Evolutionary conservation across 2,113 vertebrate species (phyloP), one percentile per base, ranked within the genome.

Genomic region (Ptilonorhynchus violaceus): DNA sequence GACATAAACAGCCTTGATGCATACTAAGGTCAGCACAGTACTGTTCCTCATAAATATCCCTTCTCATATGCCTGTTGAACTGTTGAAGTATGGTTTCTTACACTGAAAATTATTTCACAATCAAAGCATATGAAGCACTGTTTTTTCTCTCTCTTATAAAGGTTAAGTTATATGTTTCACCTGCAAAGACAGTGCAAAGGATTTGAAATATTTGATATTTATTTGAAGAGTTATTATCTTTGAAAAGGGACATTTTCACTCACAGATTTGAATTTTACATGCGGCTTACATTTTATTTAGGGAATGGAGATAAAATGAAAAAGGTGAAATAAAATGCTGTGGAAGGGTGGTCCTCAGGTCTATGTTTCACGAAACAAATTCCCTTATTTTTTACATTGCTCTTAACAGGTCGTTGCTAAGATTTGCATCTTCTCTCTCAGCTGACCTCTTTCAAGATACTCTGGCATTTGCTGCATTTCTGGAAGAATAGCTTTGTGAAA

Each of bases 401-500:
- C 37, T 85, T 92, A 93, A 79, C 42, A 94, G 75, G 47, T 82
- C 12, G 2, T 73, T 88, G 67, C 28, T 39, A 76, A 88, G 75
- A 92, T 93, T 94, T 95, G 79, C 91, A 87, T 93, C 64, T 90
- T 88, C 63, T 84, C 28, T 91, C 74, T 93, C 78, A 88, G 69
- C 33, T 95, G 96, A 89, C 58, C 75, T 94, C 79, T 68, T 87
- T 85, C 70, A 92, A 90, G 75, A 59, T 55, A 62, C 30, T 52
- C 70, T 80, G 88, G 81, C 84, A 95, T 85, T 91, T 89, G 28
- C 77, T 91, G 62, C 69, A 63, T 95, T 96, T 92, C 95, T 93
- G 95, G 91, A 95, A 95, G 92, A 88, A 90, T n/a, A 88, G 72
- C 52, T 92, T 88, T 89, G 82, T 83, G 75, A 94, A 93, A 93